Conservation (phyloP, 64 coral and sea anemone species). For the Porites australiensis region DNA sequence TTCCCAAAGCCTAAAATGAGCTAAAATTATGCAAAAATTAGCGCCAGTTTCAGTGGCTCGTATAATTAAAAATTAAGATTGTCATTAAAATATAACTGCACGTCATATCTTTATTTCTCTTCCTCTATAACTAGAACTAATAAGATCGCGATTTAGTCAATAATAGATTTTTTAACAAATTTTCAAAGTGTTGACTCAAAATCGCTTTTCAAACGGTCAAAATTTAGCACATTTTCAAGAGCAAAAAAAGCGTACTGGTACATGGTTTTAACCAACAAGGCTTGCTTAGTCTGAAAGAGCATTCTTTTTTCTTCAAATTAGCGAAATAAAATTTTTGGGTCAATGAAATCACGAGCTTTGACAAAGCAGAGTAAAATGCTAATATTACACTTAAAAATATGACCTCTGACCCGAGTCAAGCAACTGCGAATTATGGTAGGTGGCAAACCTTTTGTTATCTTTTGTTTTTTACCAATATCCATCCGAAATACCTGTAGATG, state of each 20-base stretch:
- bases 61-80: not conserved
- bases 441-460: too few species aligned
- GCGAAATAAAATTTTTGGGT: too few species aligned
- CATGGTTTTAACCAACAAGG: not conserved
- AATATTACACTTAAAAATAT: too few species aligned
- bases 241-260: conserved; percentile 16
- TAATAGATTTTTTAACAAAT: not conserved
- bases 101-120: not conserved
- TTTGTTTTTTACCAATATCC: too few species aligned
- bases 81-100: conserved; percentile 2
- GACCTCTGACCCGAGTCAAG: too few species aligned
- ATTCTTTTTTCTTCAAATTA: not conserved
- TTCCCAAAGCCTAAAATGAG: not conserved
- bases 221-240: conserved; percentile 7
- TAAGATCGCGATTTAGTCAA: not conserved
- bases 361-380: too few species aligned
- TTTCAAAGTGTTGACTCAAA: not conserved
- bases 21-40: not conserved
- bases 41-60: not conserved
- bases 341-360: too few species aligned
- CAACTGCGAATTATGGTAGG: too few species aligned
- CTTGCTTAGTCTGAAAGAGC: conserved; percentile 5
- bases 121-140: not conserved
- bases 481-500: too few species aligned
- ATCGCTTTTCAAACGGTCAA: not conserved